Percentiles rank a stretch among this genome's conserved stretches.
phyloP scores from a whole-genome alignment of 1,140 invertebrate species.

The Zaprionus taronus region DNA sequence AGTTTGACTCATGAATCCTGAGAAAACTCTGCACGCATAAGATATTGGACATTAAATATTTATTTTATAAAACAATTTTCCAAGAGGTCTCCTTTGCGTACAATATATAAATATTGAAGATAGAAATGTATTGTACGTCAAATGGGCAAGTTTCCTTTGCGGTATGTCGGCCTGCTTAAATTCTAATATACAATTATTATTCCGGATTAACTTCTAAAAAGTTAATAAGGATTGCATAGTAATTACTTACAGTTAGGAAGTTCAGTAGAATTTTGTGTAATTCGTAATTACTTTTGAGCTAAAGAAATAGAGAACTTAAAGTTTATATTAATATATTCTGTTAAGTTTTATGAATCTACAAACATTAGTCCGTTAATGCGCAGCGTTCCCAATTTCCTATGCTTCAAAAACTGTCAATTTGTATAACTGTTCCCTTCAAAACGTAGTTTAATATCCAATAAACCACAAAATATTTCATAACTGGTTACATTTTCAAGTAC shows the following conservation, averaged over 20 bases:
- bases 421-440: neutral
- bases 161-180: neutral
- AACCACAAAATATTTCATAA: neutral
- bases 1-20: neutral
- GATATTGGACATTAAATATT: neutral
- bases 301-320: neutral
- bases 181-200: neutral
- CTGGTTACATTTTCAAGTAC: neutral
- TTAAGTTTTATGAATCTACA: neutral
- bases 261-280: neutral
- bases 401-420: neutral
- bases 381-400: neutral
- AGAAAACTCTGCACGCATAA: neutral
- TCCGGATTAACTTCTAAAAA: neutral
- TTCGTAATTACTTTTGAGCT: too few species aligned
- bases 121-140: neutral
- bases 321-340: neutral
- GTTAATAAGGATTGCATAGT: neutral
- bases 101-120: neutral
- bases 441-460: neutral
- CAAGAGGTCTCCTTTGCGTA: neutral
- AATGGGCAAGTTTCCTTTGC: neutral
- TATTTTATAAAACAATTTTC: too few species aligned
- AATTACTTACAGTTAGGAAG: neutral
- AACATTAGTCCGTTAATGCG: neutral